phyloP scores from a whole-genome alignment of 92 coral and sea anemone species.

The Zoanthus gigantus region DNA sequence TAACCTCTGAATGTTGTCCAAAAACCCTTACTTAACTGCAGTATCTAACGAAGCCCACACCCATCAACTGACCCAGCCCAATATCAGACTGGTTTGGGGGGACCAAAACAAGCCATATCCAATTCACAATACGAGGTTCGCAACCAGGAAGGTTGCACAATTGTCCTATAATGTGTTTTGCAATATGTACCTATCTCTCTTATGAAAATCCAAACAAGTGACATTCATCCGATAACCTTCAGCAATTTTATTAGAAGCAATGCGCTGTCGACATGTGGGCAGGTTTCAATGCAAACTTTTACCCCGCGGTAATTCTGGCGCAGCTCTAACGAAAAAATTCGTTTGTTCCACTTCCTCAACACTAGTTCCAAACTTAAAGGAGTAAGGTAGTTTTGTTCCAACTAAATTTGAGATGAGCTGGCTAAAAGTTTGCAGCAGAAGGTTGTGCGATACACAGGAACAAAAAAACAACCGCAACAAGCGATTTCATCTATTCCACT shows the following conservation, averaged over 20 bases:
- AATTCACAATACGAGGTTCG: slow-evolving; percentile 1
- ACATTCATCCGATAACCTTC: not conserved
- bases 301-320: slow-evolving; percentile 27
- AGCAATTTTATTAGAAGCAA: not conserved
- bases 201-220: slow-evolving; percentile 3
- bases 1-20: slow-evolving; percentile 1
- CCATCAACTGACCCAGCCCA: slow-evolving; percentile 51
- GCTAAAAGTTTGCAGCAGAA: slow-evolving; percentile 12
- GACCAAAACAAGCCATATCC: slow-evolving; percentile 31
- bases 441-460: slow-evolving; percentile 23
- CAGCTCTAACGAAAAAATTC: slow-evolving; percentile 36
- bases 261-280: not conserved
- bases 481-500: slow-evolving; percentile 30
- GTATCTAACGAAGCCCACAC: slow-evolving; percentile 24
- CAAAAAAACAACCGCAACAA: slow-evolving; percentile 1
- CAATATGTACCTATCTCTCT: not conserved
- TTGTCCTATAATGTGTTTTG: slow-evolving; percentile 4
- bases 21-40: not conserved
- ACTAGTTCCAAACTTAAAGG: not conserved
- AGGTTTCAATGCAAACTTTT: slow-evolving; percentile 32
- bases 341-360: slow-evolving; percentile 32
- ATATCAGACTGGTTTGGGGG: slow-evolving; percentile 33
- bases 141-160: slow-evolving; percentile 37
- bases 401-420: not conserved
- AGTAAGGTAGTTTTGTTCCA: not conserved